Conservation (phyloP, 2,888 invertebrate species). For the Zonitis immaculata region DNA sequence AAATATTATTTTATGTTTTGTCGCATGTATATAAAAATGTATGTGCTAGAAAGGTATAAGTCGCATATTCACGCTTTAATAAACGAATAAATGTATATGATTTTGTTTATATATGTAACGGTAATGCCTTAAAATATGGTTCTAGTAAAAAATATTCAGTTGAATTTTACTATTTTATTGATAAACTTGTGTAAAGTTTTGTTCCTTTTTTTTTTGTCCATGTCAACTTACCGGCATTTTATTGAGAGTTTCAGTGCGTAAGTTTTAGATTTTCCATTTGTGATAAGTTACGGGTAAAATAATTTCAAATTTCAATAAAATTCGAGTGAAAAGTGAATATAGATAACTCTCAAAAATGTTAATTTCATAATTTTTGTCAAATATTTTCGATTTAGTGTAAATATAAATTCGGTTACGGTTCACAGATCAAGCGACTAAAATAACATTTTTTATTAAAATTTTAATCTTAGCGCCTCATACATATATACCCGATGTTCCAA, state of each 20-base stretch:
- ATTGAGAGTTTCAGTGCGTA: slow-evolving; percentile 5
- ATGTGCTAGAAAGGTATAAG: slow-evolving; percentile 18
- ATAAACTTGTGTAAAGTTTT: slow-evolving; percentile 19
- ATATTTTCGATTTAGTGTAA: neutral
- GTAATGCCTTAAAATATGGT: slow-evolving; percentile 34
- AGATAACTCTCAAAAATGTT: neutral
- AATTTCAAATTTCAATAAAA: too few relatives aligned
- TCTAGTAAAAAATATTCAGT: slow-evolving; percentile 31
- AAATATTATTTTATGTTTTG: slow-evolving; percentile 9
- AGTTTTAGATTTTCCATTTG: neutral
- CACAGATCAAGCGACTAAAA: neutral
- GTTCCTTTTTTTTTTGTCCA: slow-evolving; percentile 6
- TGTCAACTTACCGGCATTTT: neutral
- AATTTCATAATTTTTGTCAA: neutral
- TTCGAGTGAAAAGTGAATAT: neutral
- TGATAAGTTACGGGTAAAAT: too few relatives aligned
- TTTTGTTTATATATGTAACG: slow-evolving; percentile 41
- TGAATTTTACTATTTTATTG: slow-evolving; percentile 28
- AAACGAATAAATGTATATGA: slow-evolving; percentile 44
- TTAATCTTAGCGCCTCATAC: neutral
- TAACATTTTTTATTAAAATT: neutral
- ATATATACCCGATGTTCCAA: neutral
- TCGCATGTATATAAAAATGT: too few relatives aligned
- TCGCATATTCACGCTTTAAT: slow-evolving; percentile 42
- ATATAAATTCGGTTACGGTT: neutral